Conservation (phyloP, 30 jellyfish, hydroid and myxozoan genomes). For the Sanderia malayensis region DNA sequence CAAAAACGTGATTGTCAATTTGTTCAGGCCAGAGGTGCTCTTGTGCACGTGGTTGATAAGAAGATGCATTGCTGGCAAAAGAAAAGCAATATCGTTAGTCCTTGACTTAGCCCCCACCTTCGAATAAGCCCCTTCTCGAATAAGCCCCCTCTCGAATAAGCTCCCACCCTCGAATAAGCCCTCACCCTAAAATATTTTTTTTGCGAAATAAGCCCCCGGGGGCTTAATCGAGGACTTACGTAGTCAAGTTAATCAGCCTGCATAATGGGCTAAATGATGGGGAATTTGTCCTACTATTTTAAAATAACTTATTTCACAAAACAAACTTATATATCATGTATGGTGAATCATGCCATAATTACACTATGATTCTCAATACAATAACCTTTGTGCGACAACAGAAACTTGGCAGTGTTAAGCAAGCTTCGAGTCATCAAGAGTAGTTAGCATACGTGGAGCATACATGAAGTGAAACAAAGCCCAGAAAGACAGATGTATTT, state of each 20-base stretch:
- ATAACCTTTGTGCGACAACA: not conserved
- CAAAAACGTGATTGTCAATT: slow-evolving; percentile 42
- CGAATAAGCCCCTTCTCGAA: too few species aligned
- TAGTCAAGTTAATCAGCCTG: not conserved
- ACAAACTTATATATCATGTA: too few species aligned
- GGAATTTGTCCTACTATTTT: not conserved
- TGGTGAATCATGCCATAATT: not conserved
- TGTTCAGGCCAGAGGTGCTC: slow-evolving; percentile 56
- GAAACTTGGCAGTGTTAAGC: not conserved
- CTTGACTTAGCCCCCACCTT: too few species aligned
- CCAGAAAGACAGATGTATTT: not conserved
- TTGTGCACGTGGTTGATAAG: slow-evolving; percentile 71
- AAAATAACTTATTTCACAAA: not conserved
- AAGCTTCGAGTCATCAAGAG: not conserved
- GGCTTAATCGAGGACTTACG: too few species aligned
- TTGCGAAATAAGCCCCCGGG: too few species aligned
- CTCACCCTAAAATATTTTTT: too few species aligned
- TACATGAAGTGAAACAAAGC: not conserved
- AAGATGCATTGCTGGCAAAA: slow-evolving; percentile 73
- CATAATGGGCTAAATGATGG: not conserved
- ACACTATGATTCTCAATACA: not conserved
- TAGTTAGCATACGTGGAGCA: not conserved
- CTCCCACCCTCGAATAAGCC: too few species aligned
- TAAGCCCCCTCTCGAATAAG: too few species aligned
- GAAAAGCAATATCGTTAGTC: not conserved